Evolutionary conservation across 2,888 invertebrate genomes (phyloP), one percentile per base, ranked within the genome.

Genomic region (Tenthredo amoena): DNA sequence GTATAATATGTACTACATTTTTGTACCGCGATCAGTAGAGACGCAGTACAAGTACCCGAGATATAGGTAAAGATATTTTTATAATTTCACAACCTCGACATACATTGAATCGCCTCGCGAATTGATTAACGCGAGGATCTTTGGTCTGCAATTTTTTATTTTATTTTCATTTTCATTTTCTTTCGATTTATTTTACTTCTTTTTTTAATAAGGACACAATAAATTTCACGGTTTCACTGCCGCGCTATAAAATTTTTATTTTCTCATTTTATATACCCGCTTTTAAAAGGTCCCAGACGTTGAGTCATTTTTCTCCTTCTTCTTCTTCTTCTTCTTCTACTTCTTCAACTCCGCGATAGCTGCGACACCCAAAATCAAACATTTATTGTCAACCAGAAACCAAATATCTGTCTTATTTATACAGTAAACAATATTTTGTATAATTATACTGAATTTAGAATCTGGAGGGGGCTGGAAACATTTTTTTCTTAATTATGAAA

Each of bases 61-160:
- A 34, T 77, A 77, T 34, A 77, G 55, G 77, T 50, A 62, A 62
- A 62, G 58, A 40, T 81, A 81, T 81, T 81, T 81, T 81, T 81
- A 81, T 40, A 58, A 81, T 81, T 15, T n/a, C 26, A 62, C 81
- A 81, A 81, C 81, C 81, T 81, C 81, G 81, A 81, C 81, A 81
- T 18, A 81, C 62, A 81, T 81, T 62, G 62, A 81, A 81, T 62
- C 26, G 62, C 81, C 81, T 81, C 81, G 81, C 37, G 81, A 62
- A 81, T 81, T 81, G 40, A 81, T 81, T 81, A 81, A 81, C 58
- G 62, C 34, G 40, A 62, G 21, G 37, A 62, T 77, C 31, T 77
- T 55, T 43, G 62, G n/a, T 62, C 21, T 50, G 62, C 7, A 7
- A 40, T 34, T 31, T 47, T 50, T 37, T 31, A 7, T 50, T 50